Evolutionary conservation across 2,797 vertebrate genomes (phyloP), one percentile per base, ranked within the genome.

Genomic region (Tangara arthus): DNA sequence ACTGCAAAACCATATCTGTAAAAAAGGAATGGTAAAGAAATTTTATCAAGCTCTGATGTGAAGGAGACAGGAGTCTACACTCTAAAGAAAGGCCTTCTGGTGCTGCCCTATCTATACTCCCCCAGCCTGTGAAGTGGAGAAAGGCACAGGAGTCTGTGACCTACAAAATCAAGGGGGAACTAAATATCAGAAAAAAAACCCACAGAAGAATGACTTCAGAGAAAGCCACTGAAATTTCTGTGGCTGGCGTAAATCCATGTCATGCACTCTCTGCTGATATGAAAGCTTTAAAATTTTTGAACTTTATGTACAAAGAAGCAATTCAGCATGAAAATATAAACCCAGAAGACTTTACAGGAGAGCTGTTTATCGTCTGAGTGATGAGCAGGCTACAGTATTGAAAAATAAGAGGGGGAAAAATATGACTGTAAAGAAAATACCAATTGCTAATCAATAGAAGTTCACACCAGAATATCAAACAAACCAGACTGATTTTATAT

Each of bases 221-320:
- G 70, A 78, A 87, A 90, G 59, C 6, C 56, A 65, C n/a, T 81
- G 77, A 78, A 75, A 78, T 41, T 44, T 56, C 76, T 41, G 8
- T 9, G 32, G 46, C 59, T 78, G 47, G 65, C 60, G 69, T 52
- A 90, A 87, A 94, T 59, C 77, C 1, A 0, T 21, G 10, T 39
- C 41, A 37, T 19, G 19, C 30, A 72, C 52, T 88, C 65, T 63
- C 47, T 14, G 6, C 18, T 69, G 71, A 78, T 52, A 83, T 0
- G 34, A 91, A 93, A 87, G 85, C 85, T 93, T 91, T 66, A 89
- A 76, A 64, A 42, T 3, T 32, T 27, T 42, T 92, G 34, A 90
- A 93, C 77, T 86, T 88, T 35, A 59, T 11, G 22, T 50, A 96
- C 57, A 92, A 93, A 82, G 89, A 86, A 91, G 72, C 19, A 87